Percentiles rank a stretch among this genome's conserved stretches.
Evolutionary conservation across 1,140 invertebrate genomes (phyloP).

Genomic region (Bicyclus anynana): DNA sequence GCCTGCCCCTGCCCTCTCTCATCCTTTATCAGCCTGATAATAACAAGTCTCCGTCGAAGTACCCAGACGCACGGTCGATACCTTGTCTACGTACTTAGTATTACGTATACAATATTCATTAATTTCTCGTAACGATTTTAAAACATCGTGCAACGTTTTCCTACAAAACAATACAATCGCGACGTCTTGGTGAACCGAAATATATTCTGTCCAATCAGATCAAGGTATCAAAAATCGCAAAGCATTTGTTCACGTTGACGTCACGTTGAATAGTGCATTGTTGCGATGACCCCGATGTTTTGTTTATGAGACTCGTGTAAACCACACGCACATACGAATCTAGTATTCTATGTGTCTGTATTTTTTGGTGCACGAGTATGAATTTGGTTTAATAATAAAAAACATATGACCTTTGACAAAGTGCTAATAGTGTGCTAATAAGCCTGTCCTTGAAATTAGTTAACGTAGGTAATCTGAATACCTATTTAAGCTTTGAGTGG

Average conservation of each 20-base stretch:
- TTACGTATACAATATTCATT: conserved; percentile 8
- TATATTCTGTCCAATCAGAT: not conserved
- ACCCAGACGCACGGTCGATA: conserved; percentile 28
- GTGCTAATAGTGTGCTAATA: too few species aligned
- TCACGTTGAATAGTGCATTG: conserved; percentile 31
- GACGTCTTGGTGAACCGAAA: too few species aligned
- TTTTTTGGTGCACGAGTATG: not conserved
- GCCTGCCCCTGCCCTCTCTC: conserved; percentile 39
- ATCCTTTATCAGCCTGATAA: conserved; percentile 60
- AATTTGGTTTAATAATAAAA: not conserved
- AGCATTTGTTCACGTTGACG: conserved; percentile 26
- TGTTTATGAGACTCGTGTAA: conserved; percentile 31
- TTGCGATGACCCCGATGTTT: conserved; percentile 37
- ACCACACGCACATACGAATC: too few species aligned
- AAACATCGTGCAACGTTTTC: too few species aligned
- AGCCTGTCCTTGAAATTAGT: not conserved
- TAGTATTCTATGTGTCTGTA: too few species aligned
- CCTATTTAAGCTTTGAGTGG: not conserved
- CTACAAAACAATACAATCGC: too few species aligned
- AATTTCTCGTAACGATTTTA: too few species aligned
- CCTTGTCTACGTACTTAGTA: conserved; percentile 5
- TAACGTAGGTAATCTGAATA: not conserved
- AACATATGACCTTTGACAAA: not conserved
- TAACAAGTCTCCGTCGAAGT: conserved; percentile 32
- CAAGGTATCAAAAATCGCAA: conserved; percentile 15